These are phyloP conservation scores for Alectura lathami DNA, from an alignment of 2,113 vertebrate genomes.

Conservation along the genomic window DNA sequence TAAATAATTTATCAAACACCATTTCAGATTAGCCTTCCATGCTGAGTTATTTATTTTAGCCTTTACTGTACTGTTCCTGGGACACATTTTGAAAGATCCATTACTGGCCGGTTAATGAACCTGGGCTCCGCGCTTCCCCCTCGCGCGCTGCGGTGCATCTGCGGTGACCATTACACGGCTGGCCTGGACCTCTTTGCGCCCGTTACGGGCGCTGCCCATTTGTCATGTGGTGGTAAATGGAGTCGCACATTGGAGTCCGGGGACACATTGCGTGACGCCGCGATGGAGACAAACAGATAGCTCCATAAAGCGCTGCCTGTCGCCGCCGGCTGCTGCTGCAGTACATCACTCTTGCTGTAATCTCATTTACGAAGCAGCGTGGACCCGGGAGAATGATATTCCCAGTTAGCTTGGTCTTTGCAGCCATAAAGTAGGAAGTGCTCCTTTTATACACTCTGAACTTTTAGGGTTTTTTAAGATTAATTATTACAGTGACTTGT, in stretches of 20 bases:
- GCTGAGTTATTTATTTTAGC: conserved; percentile 92
- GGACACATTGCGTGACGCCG: conserved; percentile 77
- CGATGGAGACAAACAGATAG: conserved; percentile 83
- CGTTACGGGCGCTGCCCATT: conserved; percentile 87
- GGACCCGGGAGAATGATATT: conserved; percentile 75
- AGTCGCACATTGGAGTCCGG: conserved; percentile 86
- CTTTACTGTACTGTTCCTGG: conserved; percentile 88
- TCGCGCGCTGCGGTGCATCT: conserved; percentile 81
- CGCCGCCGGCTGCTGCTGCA: conserved; percentile 63
- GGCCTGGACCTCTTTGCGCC: conserved; percentile 76
- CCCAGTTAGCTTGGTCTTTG: conserved; percentile 82
- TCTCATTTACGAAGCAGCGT: conserved; percentile 79
- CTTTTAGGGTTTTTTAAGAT: conserved; percentile 75
- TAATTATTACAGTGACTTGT: conserved; percentile 71
- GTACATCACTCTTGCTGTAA: conserved; percentile 77
- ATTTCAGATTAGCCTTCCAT: conserved; percentile 81
- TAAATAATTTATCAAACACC: conserved; percentile 99
- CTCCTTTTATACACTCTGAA: conserved; percentile 78
- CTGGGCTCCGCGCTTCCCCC: conserved; percentile 78
- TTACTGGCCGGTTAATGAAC: conserved; percentile 95
- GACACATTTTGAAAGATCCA: conserved; percentile 86
- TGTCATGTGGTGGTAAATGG: conserved; percentile 90
- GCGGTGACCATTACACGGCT: conserved; percentile 90
- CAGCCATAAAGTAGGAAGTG: conserved; percentile 79
- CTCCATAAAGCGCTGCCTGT: conserved; percentile 81